Evolutionary conservation across 2,797 vertebrate genomes (phyloP), one percentile per base, ranked within the genome.

Genomic region (Xerus rutilus): DNA sequence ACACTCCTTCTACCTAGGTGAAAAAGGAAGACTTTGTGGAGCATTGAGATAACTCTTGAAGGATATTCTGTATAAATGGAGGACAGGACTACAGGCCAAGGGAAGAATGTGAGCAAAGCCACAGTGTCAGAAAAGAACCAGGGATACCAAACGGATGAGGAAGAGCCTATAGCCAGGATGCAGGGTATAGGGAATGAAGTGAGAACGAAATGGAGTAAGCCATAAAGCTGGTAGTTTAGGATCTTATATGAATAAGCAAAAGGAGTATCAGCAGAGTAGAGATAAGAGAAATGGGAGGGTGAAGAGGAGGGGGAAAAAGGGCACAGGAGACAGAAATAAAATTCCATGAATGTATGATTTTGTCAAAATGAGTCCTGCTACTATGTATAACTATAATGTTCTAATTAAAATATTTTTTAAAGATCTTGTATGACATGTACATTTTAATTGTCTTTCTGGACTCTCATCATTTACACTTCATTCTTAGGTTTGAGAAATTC

Each of bases 171-270:
- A 1, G 25, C 10, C 54, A 64, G 62, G 85, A 77, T 0, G 0
- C 39, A 81, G 1, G 30, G 5, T 11, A 12, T 9, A 28, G 0
- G 30, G 57, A 64, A 11, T 13, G 52, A 32, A 0, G 0, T 5
- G 9, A 59, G 18, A 32, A 14, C n/a, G 9, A 20, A 70, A 74
- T 5, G 32, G 5, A 14, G 4, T 1, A 70, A 49, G 23, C 8
- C 15, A 5, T 12, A 35, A 52, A 25, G 12, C 28, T 82, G n/a
- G 23, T 0, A 52, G 54, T 20, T 78, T 32, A 84, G 69, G 57
- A 20, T 21, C 15, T 21, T 47, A 1, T 0, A 28, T 17, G 35
- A 59, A 62, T 62, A 3, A 23, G 59, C 59, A 62, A 62, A 62
- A 62, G 59, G 59, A 62, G 11, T 23, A 62, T 62, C 59, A 62